Conservation (phyloP, 1,140 invertebrate species). For the Saccostrea glomerata region DNA sequence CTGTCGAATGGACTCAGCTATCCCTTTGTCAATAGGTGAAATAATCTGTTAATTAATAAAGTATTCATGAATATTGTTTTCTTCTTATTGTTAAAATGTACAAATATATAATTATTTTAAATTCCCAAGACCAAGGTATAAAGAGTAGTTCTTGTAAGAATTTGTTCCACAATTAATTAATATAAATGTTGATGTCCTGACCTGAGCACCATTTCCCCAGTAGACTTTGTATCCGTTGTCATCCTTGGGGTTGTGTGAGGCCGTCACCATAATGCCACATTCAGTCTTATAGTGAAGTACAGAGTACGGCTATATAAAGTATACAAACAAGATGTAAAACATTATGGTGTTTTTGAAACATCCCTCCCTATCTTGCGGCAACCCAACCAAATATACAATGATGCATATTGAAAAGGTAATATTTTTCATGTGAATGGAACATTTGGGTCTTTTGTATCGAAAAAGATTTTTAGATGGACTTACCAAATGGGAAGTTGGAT, state of each 20-base stretch:
- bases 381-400: too few relatives aligned
- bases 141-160: too few relatives aligned
- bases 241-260: constrained; percentile 99
- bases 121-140: too few relatives aligned
- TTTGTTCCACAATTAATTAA: background rate
- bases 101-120: too few relatives aligned
- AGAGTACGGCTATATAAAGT: constrained; percentile 84
- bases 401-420: too few relatives aligned
- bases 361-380: too few relatives aligned
- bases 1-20: constrained; percentile 88
- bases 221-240: constrained; percentile 99
- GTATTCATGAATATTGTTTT: background rate
- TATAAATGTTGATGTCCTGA: background rate
- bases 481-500: constrained; percentile 86
- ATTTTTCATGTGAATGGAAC: too few relatives aligned
- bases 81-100: too few relatives aligned
- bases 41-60: constrained; percentile 86
- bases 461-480: constrained; percentile 52
- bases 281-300: constrained; percentile 84
- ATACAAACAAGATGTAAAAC: constrained; percentile 34
- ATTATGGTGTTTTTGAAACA: too few relatives aligned
- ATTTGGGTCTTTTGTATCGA: too few relatives aligned
- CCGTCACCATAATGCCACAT: constrained; percentile 96
- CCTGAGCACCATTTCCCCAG: constrained; percentile 41
- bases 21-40: constrained; percentile 92